Percentiles rank a stretch among this genome's conserved stretches.
These are phyloP conservation scores for human DNA, from an alignment of 2,113 vertebrate species.

Conservation along the genomic window GRCh38 chr18:66836001-66836500, in stretches of 20 bases:
- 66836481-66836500: neutral
- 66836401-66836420: neutral
- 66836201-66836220: neutral
- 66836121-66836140: neutral
- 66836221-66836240: neutral
- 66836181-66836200: neutral
- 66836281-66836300: neutral
- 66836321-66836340: neutral
- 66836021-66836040: neutral
- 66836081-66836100: rapidly evolving
- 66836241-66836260: neutral
- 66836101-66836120: rapidly evolving
- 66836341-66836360: neutral
- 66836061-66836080: rapidly evolving
- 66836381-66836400: neutral
- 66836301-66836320: neutral
- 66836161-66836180: neutral
- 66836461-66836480: neutral
- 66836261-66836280: neutral
- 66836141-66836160: neutral
- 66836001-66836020: neutral
- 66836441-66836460: neutral
- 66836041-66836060: neutral
- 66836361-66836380: neutral
- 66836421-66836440: neutral